Evolutionary conservation across 92 coral and sea anemone genomes (phyloP).

Genomic region (Palythoa caribaeorum): DNA sequence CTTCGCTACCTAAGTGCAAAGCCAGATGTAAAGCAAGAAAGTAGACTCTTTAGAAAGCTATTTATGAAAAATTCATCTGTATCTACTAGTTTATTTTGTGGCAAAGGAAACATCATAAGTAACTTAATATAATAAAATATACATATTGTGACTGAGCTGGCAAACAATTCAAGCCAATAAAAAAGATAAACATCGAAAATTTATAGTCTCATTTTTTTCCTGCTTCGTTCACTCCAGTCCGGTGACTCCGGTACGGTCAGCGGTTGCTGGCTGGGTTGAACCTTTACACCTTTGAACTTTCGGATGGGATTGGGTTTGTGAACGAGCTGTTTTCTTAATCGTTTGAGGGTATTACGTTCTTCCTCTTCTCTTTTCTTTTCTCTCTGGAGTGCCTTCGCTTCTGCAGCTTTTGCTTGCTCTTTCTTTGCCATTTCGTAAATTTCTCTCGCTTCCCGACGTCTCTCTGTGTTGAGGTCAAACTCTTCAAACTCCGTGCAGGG

Average conservation of each 20-base stretch:
- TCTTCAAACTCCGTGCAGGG: constrained; percentile 87
- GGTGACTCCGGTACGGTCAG: constrained; percentile 90
- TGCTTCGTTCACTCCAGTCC: constrained; percentile 80
- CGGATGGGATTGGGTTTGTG: constrained; percentile 95
- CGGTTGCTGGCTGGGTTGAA: constrained; percentile 78
- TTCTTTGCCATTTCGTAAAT: constrained; percentile 76
- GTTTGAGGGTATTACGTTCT: constrained; percentile 68
- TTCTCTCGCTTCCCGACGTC: constrained; percentile 88
- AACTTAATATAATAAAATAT: no score
- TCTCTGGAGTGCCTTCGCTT: constrained; percentile 66
- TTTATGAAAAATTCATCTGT: no score
- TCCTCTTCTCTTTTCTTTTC: constrained; percentile 82
- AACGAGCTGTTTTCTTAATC: constrained; percentile 85
- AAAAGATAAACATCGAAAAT: background rate
- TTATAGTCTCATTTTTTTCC: constrained; percentile 71
- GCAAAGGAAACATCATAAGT: no score
- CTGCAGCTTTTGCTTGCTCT: constrained; percentile 78
- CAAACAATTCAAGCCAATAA: background rate
- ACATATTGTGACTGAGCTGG: no score
- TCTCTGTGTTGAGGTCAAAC: constrained; percentile 81
- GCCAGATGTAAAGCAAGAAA: no score
- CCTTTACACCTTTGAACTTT: constrained; percentile 72
- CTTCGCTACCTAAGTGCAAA: no score
- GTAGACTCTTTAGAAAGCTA: no score
- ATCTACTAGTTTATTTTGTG: no score